phyloP scores from a whole-genome alignment of 2,888 invertebrate species.

The Polietes domitor region DNA sequence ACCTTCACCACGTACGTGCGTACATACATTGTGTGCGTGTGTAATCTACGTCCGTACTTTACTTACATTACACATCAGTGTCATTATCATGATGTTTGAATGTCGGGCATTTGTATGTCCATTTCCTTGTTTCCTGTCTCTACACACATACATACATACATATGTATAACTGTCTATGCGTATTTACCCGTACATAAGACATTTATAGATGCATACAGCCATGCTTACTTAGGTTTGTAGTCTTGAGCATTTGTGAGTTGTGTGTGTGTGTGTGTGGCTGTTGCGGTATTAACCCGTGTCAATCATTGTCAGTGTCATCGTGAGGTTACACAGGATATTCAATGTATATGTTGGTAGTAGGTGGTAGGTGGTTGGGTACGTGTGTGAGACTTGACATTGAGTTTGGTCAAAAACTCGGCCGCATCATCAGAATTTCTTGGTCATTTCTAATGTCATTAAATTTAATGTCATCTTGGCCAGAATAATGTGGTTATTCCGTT shows the following conservation, averaged over 20 bases:
- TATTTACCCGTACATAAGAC: background rate
- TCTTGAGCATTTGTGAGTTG: too few relatives aligned
- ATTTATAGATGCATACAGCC: background rate
- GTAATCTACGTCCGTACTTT: background rate
- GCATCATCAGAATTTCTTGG: background rate
- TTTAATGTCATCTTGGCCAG: background rate
- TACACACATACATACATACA: background rate
- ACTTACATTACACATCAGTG: background rate
- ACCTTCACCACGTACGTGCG: background rate
- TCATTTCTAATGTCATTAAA: conserved; percentile 2
- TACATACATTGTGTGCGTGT: background rate
- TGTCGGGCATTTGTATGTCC: background rate
- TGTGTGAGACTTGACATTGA: conserved; percentile 28
- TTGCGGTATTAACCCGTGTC: conserved; percentile 53
- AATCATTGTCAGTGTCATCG: conserved; percentile 57
- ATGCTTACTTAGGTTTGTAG: too few relatives aligned
- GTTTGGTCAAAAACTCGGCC: background rate
- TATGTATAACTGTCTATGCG: background rate
- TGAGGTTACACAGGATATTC: conserved; percentile 31
- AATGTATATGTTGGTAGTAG: background rate
- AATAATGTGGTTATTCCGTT: background rate
- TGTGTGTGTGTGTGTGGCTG: background rate
- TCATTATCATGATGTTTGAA: background rate
- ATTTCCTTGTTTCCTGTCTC: background rate
- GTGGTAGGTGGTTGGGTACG: background rate